A percentile compares a stretch with the other conserved stretches of the same genome.
Evolutionary conservation across 2,113 vertebrate species (phyloP).

Genomic region (Daboia siamensis): DNA sequence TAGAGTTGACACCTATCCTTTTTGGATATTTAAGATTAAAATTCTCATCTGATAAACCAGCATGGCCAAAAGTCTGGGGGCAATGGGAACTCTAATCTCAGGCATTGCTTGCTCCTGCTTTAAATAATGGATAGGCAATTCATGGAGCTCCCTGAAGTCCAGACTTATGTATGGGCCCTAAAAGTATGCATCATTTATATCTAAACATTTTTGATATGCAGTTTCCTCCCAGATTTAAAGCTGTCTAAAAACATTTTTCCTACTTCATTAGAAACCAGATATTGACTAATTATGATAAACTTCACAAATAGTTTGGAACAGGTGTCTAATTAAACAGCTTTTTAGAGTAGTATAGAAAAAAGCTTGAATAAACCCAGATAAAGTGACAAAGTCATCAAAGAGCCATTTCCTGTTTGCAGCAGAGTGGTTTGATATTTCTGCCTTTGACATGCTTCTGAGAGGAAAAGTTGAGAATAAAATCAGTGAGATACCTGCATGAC

Average conservation of each 20-base stretch:
- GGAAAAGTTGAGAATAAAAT: conserved; percentile 33
- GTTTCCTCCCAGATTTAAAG: not conserved
- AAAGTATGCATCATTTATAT: not conserved
- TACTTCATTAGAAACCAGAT: not conserved
- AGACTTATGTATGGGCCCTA: not conserved
- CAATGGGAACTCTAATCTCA: not conserved
- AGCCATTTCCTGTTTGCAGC: conserved; percentile 65
- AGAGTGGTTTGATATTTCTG: conserved; percentile 55
- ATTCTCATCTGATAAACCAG: not conserved
- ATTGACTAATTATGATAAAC: not conserved
- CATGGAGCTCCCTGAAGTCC: not conserved
- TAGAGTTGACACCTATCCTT: not conserved
- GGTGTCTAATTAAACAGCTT: not conserved
- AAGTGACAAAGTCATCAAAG: conserved; percentile 66
- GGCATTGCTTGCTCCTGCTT: not conserved
- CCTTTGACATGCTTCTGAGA: conserved; percentile 40
- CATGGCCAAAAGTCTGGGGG: not conserved
- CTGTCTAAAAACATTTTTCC: not conserved
- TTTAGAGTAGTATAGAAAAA: not conserved
- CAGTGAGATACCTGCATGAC: conserved; percentile 16
- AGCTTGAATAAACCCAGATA: conserved; percentile 36
- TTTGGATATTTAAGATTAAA: not conserved
- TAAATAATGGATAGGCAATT: not conserved
- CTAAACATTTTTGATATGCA: not conserved
- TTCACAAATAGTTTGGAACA: not conserved